Base-by-base conservation (phyloP, 2,888 invertebrate genomes). In the Acronicta leporina region DNA sequence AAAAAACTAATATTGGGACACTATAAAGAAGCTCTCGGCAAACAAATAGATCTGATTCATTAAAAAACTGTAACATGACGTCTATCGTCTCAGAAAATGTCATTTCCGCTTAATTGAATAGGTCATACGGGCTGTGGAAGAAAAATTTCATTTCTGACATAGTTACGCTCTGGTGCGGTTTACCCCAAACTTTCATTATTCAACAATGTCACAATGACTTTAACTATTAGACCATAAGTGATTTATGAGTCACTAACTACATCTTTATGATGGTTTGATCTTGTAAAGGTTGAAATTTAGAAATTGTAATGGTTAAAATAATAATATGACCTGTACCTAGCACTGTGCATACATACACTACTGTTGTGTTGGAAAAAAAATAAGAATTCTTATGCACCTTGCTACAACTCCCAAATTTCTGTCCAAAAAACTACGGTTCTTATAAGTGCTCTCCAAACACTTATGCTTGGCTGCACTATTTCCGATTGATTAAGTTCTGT, bases 131-230 rank as follows among this genome's bases (percentile, higher is more conserved):
- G 25, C 20, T n/a, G 10, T 14, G 14, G 46, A 43, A 38, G n/a
- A 51, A 38, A 68, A 53, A 42, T 15, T 14, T 47, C 27, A 52
- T 51, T 63, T 75, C 46, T 72, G 58, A 63, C 73, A 65, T 47
- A 47, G 58, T 65, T 68, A 33, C 9, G 25, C 38, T 11, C 30
- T 6, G 3, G 40, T 42, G 58, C 41, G 61, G 65, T 57, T 59
- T 49, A 63, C 61, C 59, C 64, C 54, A 68, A 61, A 73, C 68
- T 74, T 73, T 33, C 33, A 0, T 4, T 74, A 71, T 55, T 60
- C 67, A 54, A 62, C 46, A 53, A 43, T 35, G 38, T 25, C 25
- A 48, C 50, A 70, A 55, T 65, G 41, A 46, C 52, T 44, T 7
- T 16, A 52, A 33, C 25, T 51, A 52, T 54, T 63, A 56, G 42